Evolutionary conservation across 2,888 invertebrate species (phyloP).

Genomic region (Apodemia zela): DNA sequence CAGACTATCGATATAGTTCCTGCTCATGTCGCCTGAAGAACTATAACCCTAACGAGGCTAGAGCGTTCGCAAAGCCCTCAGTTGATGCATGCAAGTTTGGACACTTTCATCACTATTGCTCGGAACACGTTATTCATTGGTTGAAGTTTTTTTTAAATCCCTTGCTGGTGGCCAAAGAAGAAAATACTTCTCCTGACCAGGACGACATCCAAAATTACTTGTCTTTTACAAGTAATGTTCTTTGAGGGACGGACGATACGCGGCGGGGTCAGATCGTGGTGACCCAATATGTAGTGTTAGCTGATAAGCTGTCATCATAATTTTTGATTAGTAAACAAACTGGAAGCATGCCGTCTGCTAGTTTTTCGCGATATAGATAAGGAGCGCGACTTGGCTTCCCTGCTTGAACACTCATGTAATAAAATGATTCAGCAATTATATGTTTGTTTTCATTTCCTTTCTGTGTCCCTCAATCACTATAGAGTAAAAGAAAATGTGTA

Average conservation of each 20-base stretch:
- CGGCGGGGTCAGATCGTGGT: constrained; percentile 1
- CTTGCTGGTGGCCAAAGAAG: constrained; percentile 10
- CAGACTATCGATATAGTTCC: constrained; percentile 10
- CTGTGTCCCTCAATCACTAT: constrained; percentile 9
- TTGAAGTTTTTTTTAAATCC: constrained; percentile 6
- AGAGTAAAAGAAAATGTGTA: constrained; percentile 4
- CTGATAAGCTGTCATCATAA: background rate
- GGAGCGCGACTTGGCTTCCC: constrained; percentile 2
- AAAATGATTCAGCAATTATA: background rate
- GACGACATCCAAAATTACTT: constrained; percentile 12
- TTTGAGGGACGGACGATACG: constrained; percentile 9
- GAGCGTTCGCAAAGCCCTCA: constrained; percentile 13
- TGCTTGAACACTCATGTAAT: constrained; percentile 6
- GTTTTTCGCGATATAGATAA: constrained; percentile 11
- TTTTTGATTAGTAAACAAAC: constrained; percentile 7
- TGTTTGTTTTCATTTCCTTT: constrained; percentile 7
- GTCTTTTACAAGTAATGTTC: constrained; percentile 4
- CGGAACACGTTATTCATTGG: constrained; percentile 11
- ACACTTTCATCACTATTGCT: constrained; percentile 14
- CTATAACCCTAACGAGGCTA: constrained; percentile 11
- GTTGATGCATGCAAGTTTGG: constrained; percentile 11
- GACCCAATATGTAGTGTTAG: background rate
- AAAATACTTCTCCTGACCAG: background rate
- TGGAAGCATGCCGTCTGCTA: constrained; percentile 6
- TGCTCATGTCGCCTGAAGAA: constrained; percentile 12